Evolutionary conservation across 92 coral and sea anemone genomes (phyloP).

Genomic region (Epizoanthus ramosus): DNA sequence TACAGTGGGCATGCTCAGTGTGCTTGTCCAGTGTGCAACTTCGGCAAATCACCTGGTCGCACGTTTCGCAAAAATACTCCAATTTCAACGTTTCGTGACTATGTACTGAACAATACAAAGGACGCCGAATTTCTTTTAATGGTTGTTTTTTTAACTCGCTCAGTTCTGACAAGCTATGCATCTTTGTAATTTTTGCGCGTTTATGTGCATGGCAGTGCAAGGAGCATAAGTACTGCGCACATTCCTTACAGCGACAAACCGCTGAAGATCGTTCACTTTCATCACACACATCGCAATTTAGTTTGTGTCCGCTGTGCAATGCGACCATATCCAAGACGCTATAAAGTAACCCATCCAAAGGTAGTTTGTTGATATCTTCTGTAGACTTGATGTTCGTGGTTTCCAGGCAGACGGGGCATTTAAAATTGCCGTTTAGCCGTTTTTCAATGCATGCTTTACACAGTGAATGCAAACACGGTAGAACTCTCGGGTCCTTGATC

Average conservation of each 20-base stretch:
- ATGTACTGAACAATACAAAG: conserved; percentile 54
- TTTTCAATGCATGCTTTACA: conserved; percentile 64
- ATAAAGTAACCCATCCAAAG: conserved; percentile 57
- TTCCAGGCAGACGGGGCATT: conserved; percentile 67
- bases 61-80: conserved; percentile 52
- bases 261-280: conserved; percentile 66
- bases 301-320: conserved; percentile 57
- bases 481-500: conserved; percentile 60
- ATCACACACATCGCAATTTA: conserved; percentile 68
- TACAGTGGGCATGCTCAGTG: conserved; percentile 47
- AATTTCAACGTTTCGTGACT: conserved; percentile 35
- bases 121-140: conserved; percentile 60
- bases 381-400: conserved; percentile 35
- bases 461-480: conserved; percentile 67
- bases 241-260: conserved; percentile 70
- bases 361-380: conserved; percentile 49
- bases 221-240: conserved; percentile 60
- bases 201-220: conserved; percentile 69
- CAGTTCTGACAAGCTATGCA: conserved; percentile 42
- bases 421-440: conserved; percentile 58
- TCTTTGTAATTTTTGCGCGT: conserved; percentile 52
- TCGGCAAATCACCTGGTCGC: conserved; percentile 57
- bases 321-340: conserved; percentile 71
- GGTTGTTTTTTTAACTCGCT: conserved; percentile 59
- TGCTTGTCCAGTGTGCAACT: conserved; percentile 47